Conservation (phyloP, 2,888 invertebrate species). For the Sesia apiformis region DNA sequence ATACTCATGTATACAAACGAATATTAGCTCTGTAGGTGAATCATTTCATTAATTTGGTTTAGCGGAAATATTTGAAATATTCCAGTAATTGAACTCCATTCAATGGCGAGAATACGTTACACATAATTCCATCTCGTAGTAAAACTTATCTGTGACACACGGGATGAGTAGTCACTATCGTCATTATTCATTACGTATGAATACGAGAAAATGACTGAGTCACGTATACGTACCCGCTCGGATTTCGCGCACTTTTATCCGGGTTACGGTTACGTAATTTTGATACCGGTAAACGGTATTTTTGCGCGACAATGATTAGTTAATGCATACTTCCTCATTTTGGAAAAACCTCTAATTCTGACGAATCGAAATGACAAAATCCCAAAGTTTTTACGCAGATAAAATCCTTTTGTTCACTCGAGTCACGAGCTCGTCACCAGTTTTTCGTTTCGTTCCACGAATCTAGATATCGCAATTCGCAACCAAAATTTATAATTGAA, state of each 20-base stretch:
- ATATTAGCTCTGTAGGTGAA: too few relatives aligned
- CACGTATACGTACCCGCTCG: conserved; percentile 31
- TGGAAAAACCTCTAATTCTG: not conserved
- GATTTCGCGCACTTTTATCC: conserved; percentile 65
- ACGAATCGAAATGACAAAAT: not conserved
- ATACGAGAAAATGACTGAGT: conserved; percentile 36
- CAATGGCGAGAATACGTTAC: too few relatives aligned
- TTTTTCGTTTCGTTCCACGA: too few relatives aligned
- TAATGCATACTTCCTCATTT: not conserved
- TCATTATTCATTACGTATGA: not conserved
- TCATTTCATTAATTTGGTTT: too few relatives aligned
- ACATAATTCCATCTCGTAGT: too few relatives aligned
- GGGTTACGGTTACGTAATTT: conserved; percentile 37
- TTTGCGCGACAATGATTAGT: not conserved
- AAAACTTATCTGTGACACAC: too few relatives aligned
- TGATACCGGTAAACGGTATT: not conserved
- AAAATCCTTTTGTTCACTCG: not conserved
- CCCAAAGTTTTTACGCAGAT: not conserved
- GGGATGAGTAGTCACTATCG: not conserved
- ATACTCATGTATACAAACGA: too few relatives aligned
- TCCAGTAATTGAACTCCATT: too few relatives aligned
- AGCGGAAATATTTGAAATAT: too few relatives aligned
- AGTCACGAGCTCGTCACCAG: not conserved
- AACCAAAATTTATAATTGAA: too few relatives aligned
- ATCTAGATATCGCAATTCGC: too few relatives aligned